These are phyloP conservation scores for Oligia strigilis DNA, from an alignment of 2,888 invertebrate genomes.

Conservation along the genomic window DNA sequence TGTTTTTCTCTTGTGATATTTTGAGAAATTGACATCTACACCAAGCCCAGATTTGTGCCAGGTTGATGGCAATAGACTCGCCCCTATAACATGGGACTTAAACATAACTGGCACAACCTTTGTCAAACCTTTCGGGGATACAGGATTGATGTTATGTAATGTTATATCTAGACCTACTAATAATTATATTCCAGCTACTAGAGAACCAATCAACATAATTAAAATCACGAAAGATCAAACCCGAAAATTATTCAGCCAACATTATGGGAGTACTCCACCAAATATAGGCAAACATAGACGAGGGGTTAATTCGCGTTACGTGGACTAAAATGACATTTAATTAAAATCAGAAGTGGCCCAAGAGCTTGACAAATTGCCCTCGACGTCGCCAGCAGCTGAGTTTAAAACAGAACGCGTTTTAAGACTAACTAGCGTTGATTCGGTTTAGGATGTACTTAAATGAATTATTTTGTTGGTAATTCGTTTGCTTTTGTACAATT, in stretches of 20 bases:
- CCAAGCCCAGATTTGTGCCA: neutral
- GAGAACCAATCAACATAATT: conserved; percentile 21
- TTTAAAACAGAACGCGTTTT: conserved; percentile 69
- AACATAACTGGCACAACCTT: neutral
- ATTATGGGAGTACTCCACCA: conserved; percentile 42
- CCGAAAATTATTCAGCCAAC: conserved; percentile 46
- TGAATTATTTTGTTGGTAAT: conserved; percentile 55
- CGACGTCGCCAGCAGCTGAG: conserved; percentile 79
- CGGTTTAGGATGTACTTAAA: conserved; percentile 63
- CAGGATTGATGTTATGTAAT: too few relatives aligned
- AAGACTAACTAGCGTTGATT: conserved; percentile 66
- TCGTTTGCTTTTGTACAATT: conserved; percentile 31
- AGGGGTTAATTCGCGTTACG: conserved; percentile 80
- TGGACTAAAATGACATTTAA: conserved; percentile 84
- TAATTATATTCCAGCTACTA: neutral
- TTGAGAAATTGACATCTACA: neutral
- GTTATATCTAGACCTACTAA: neutral
- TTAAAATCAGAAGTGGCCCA: conserved; percentile 83
- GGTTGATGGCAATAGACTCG: neutral
- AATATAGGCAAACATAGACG: conserved; percentile 61
- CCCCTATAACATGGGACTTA: neutral
- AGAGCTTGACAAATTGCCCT: conserved; percentile 84
- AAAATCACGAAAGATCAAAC: conserved; percentile 41
- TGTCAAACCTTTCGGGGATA: too few relatives aligned
- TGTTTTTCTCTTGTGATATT: neutral